phyloP scores from a whole-genome alignment of 2,113 vertebrate genomes.

The Meriones unguiculatus region DNA sequence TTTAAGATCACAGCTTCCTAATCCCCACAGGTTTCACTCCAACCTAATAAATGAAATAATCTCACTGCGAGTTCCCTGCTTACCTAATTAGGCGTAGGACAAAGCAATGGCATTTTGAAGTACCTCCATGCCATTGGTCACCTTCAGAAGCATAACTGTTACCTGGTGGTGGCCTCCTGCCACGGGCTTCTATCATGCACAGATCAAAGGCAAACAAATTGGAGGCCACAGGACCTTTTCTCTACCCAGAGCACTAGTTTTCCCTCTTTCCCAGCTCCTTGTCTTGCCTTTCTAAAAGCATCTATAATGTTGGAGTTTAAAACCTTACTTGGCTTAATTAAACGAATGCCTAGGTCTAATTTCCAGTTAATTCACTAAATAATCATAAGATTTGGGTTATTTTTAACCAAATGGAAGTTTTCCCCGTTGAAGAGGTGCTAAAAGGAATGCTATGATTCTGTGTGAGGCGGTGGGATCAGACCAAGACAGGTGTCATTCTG shows the following conservation, averaged over 20 bases:
- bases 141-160: conserved; percentile 64
- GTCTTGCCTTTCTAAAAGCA: conserved; percentile 45
- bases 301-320: background rate
- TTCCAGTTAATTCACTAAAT: conserved; percentile 43
- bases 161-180: conserved; percentile 37
- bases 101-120: conserved; percentile 42
- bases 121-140: conserved; percentile 55
- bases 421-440: background rate
- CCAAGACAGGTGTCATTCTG: background rate
- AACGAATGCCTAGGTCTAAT: conserved; percentile 51
- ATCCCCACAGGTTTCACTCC: conserved; percentile 82
- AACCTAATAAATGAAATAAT: conserved; percentile 84
- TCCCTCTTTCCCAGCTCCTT: background rate
- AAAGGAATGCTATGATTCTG: background rate
- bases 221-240: background rate
- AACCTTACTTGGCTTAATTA: conserved; percentile 51
- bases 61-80: conserved; percentile 71
- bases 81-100: conserved; percentile 78
- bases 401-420: conserved; percentile 50
- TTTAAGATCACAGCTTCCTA: conserved; percentile 84
- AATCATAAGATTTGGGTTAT: conserved; percentile 37
- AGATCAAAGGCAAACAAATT: conserved; percentile 73
- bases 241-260: background rate
- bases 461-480: background rate
- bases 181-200: background rate